phyloP scores from a whole-genome alignment of 92 coral and sea anemone genomes.

The Palythoa caribaeorum region DNA sequence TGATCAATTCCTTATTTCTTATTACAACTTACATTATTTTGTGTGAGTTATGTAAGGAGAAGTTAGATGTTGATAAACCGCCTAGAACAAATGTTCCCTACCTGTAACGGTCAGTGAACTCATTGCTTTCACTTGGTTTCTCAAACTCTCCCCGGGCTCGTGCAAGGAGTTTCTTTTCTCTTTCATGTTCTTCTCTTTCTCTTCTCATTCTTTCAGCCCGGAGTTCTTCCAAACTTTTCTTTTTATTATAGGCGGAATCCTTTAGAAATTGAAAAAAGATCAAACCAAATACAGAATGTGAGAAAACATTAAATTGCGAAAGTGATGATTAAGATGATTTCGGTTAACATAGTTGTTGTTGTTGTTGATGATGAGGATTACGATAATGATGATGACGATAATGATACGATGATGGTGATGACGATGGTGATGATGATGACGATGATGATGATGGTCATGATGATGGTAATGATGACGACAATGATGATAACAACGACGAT shows the following conservation, averaged over 20 bases:
- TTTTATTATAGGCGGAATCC: conserved; percentile 51
- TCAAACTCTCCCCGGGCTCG: conserved; percentile 67
- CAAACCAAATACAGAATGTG: neutral
- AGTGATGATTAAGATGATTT: too few species aligned
- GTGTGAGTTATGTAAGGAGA: too few species aligned
- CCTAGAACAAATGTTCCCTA: neutral
- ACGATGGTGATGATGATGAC: neutral
- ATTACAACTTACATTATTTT: too few species aligned
- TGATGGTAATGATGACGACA: neutral
- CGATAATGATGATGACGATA: too few species aligned
- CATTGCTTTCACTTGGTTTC: conserved; percentile 19
- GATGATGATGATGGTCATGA: neutral
- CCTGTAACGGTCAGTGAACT: conserved; percentile 73
- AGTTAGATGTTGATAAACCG: neutral
- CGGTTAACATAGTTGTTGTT: too few species aligned
- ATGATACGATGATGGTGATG: too few species aligned
- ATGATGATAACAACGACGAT: neutral
- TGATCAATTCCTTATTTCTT: too few species aligned
- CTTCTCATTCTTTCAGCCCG: conserved; percentile 90
- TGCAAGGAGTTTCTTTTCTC: conserved; percentile 76
- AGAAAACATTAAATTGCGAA: too few species aligned
- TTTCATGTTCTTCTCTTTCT: conserved; percentile 82
- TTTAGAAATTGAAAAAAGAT: neutral
- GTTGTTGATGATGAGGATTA: too few species aligned
- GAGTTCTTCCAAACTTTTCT: conserved; percentile 85